Base-by-base conservation (phyloP, 2,113 vertebrate species). In the Callithrix jacchus region DNA sequence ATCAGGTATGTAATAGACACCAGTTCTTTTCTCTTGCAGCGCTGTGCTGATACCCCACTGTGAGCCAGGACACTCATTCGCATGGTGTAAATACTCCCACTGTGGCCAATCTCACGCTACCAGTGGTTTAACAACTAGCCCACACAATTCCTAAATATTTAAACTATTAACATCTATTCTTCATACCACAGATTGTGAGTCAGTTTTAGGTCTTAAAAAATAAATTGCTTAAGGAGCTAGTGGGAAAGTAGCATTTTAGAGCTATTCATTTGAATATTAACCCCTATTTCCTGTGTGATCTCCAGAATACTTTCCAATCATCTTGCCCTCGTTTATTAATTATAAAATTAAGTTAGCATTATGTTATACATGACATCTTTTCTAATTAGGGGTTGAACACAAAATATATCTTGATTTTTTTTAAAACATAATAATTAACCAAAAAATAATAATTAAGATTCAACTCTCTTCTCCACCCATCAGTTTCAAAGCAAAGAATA, bases 401-500 rank as follows among this genome's bases (percentile, higher is more conserved):
- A 87, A 87, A 80, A 71, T 54, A 5, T 40, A 58, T 30, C 25
- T 88, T 13, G 18, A 58, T 49, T 92, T 54, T 45, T 70, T 54
- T 42, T 1, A 7, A 70, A 92, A 20, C 13, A 35, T n/a, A 45
- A 40, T 85, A 84, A 54, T 47, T 74, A 74, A 80, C 70, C 87
- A 92, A 70, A 93, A 95, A 47, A 10, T 81, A 83, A 81, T 40
- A 61, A 81, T 68, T 71, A 95, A 88, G 61, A 93, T 81, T 61
- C 54, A 91, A 49, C n/a, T 88, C 71, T 89, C 27, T 95, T 71
- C 45, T 84, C 21, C 54, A 27, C 58, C 30, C 30, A 81, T 47
- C 58, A 61, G 14, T 79, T 95, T 68, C n/a, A 68, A 88, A 95
- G 47, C 58, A 93, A 92, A 89, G 79, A 85, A 96, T 2, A 61